Evolutionary conservation across 1,140 invertebrate genomes (phyloP), one percentile per base, ranked within the genome.

Genomic region (Aradophagus sp.): DNA sequence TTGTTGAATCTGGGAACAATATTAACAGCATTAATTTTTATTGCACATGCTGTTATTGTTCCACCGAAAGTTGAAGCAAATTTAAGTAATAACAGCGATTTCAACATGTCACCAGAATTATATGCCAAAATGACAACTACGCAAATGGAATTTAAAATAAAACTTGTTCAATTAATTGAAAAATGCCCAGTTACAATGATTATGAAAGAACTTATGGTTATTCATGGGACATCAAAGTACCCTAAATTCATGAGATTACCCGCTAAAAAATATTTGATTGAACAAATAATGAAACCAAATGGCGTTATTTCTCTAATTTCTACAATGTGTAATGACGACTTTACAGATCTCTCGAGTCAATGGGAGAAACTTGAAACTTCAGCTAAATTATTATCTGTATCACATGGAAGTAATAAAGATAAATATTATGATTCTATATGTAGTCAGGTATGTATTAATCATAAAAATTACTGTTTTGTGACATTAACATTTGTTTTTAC

Each of bases 311-410:
- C 87, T n/a, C 73, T 91, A 1, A 86, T 91, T 16, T 75, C 86
- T 67, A 88, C 89, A 45, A 88, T 93, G 72, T 87, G 91, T 45
- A 65, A 62, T 10, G 88, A 90, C 23, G 87, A 87, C 53, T 80
- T 84, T 48, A 81, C 86, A 17, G 86, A 87, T 65, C 32, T 80
- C 15, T 86, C 88, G 12, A 81, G 81, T 58, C 86, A 90, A 65
- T 92, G 90, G 91, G 87, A 88, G 70, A 89, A 89, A 83, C 81
- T 92, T 73, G 89, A 92, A 73, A 80, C 89, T 73, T 84, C 92
- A 55, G 88, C 88, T 20, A 89, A 87, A 81, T 85, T 93, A 44
- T 86, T 93, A 53, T 79, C 87, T 29, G 82, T 83, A 32, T 88
- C 88, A 50, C 88, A 89, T 70, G 85, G 86, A 27, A 75, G 63